Evolutionary conservation across 2,113 vertebrate genomes (phyloP), one percentile per base, ranked within the genome.

Genomic region (Ovibos moschatus): DNA sequence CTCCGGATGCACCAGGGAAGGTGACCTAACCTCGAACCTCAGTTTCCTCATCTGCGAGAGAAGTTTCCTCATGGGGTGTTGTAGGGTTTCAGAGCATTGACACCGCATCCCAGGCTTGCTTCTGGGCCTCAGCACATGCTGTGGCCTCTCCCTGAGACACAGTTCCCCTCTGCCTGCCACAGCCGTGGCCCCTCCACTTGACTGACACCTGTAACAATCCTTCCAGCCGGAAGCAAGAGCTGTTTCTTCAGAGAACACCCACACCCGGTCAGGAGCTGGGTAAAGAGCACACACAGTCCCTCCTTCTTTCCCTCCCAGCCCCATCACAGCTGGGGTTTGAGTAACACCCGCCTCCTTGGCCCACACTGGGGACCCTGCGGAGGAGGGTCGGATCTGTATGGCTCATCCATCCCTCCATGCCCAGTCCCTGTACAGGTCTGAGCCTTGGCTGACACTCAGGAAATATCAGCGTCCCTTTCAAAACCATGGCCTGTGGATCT

Each of bases 221-320:
- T 96, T 57, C 55, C 0, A 13, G 79, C 1, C 0, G 0, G 5
- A 13, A 76, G 83, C 55, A 53, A 3, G 12, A 17, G 28, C 27
- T n/a, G n/a, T 88, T 83, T 96, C 76, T 92, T 85, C 82, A 43
- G 58, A 58, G 62, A 85, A 94, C 64, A 76, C 53, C 11, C 7
- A 21, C 55, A 57, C 57, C 51, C 6, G 15, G 47, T n/a, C 76
- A 40, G 47, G 58, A 1, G 5, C 51, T 74, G 28, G 13, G 9
- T 7, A 10, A 74, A 74, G 58, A 64, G 33, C 50, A 43, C 87
- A 57, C 94, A 87, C 30, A 14, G 45, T 47, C 47, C 93, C 88
- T 87, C 74, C 83, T 40, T 27, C 81, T 45, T 62, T 67, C 84
- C 43, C 13, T 36, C 50, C 25, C 23, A 13, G 45, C 83, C 64